phyloP scores from a whole-genome alignment of 2,888 invertebrate species.

The Tridacna gigas region DNA sequence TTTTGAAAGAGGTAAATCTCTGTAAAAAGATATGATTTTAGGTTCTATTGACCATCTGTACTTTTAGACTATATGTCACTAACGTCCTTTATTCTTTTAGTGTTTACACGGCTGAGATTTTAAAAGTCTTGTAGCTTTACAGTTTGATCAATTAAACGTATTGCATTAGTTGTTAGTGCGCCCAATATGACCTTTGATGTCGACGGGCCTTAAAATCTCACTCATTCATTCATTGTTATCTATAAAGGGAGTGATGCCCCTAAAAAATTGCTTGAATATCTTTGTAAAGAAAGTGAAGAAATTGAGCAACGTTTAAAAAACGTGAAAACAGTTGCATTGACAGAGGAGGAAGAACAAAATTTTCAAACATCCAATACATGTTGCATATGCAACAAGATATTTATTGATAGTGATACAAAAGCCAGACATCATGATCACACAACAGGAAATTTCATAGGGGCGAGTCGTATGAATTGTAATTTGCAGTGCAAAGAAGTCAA shows the following conservation, averaged over 20 bases:
- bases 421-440: conserved; percentile 57
- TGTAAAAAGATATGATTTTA: too few relatives aligned
- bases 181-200: too few relatives aligned
- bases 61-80: too few relatives aligned
- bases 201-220: too few relatives aligned
- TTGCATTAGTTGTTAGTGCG: too few relatives aligned
- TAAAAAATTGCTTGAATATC: conserved; percentile 46
- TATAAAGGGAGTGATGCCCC: conserved; percentile 55
- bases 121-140: too few relatives aligned
- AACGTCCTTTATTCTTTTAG: too few relatives aligned
- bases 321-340: conserved; percentile 43
- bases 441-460: conserved; percentile 44
- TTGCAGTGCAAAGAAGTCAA: conserved; percentile 47
- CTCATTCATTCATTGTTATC: too few relatives aligned
- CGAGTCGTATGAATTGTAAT: conserved; percentile 50
- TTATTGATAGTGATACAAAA: conserved; percentile 34
- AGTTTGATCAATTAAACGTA: too few relatives aligned
- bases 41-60: too few relatives aligned
- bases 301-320: conserved; percentile 36
- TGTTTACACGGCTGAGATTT: too few relatives aligned
- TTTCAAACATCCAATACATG: conserved; percentile 46
- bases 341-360: conserved; percentile 25
- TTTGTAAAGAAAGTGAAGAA: conserved; percentile 43
- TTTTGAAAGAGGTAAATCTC: too few relatives aligned
- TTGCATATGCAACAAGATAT: conserved; percentile 48